Evolutionary conservation across 2,888 invertebrate genomes (phyloP), one percentile per base, ranked within the genome.

Genomic region (Lathronympha strigana): DNA sequence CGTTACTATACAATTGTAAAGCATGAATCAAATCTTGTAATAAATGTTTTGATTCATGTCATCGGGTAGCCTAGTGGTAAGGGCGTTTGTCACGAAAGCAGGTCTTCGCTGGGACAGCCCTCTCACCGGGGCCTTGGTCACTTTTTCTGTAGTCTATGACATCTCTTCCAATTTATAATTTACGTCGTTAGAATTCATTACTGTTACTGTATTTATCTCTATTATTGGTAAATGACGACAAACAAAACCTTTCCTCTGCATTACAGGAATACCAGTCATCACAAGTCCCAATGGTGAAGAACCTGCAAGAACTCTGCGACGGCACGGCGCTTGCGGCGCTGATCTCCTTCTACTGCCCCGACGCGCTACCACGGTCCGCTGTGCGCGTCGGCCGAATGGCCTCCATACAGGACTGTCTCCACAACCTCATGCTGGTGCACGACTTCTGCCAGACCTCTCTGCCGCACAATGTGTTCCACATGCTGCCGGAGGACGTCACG

Each of bases 401-500:
- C 40, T 96, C 95, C 68, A 95, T 97, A 68, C 96, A 97, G 73
- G 98, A 98, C 90, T 97, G 97, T 74, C 93, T 98, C 75, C 96
- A 98, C 91, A 98, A 98, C 92, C 94, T 98, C 61, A 94, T 96
- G 86, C 93, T 98, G 80, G 96, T 98, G 69, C 94, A 96, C 84
- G 94, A 96, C 81, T 98, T 98, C 93, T 98, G 98, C 84, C 93
- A 94, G 78, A 94, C 94, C 79, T 94, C 96, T 85, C 93, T 98
- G 85, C 97, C 98, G 77, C 95, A 96, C 83, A 95, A 96, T 79
- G 96, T 97, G 83, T 98, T 98, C 93, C 98, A 98, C 87, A 96
- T 98, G 94, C 94, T 96, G 88, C 97, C 97, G n/a, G 98, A 98
- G 87, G 98, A 99, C 87, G 95, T 98, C 73, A 96, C 98, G 40